Evolutionary conservation across 53 echinoderm and acorn worm genomes (phyloP), one percentile per base, ranked within the genome.

Genomic region (Antedon mediterranea): DNA sequence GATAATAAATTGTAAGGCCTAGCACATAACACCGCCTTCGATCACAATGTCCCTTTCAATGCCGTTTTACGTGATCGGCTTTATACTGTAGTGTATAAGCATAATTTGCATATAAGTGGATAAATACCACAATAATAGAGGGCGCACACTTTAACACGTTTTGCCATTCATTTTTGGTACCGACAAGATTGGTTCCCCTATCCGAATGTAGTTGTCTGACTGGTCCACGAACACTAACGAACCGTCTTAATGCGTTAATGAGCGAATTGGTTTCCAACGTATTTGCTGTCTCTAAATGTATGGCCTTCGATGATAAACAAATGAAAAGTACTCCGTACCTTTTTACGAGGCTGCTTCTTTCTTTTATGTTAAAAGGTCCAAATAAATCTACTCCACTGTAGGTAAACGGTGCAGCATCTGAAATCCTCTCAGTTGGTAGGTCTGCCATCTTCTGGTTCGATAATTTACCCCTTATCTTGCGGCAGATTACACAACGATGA

Each of bases 221-320:
- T 0, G 81, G 78, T 0, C 83, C 87, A 32, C 87, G 80, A 29
- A 76, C 11, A 57, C 30, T 73, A 72, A 80, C 33, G 71, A 87
- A 87, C 27, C 87, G 32, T 4, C 83, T 43, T 14, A 83, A 33
- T 3, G 79, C 79, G 33, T 87, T 83, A 32, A 87, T 87, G 83
- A 83, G 87, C 0, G 80, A 31, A 34, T 42, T 34, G 14, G 72
- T 76, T 34, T 20, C 77, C 33, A 83, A 26, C 18, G 72, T 72
- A 71, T 87, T 80, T 34, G 71, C 43, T 18, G 87, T 72, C 29
- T 87, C 87, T 0, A 87, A 71, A 33, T 87, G 87, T 11, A 87
- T 73, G 1, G 32, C 41, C 43, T 81, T 79, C 14, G 80, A 83
- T 11, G 83, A 20, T 81, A 83, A 81, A 31, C 87, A 87, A 0